Evolutionary conservation across 2,797 vertebrate genomes (phyloP), one percentile per base, ranked within the genome.

Genomic region (Pagetopsis macropterus): DNA sequence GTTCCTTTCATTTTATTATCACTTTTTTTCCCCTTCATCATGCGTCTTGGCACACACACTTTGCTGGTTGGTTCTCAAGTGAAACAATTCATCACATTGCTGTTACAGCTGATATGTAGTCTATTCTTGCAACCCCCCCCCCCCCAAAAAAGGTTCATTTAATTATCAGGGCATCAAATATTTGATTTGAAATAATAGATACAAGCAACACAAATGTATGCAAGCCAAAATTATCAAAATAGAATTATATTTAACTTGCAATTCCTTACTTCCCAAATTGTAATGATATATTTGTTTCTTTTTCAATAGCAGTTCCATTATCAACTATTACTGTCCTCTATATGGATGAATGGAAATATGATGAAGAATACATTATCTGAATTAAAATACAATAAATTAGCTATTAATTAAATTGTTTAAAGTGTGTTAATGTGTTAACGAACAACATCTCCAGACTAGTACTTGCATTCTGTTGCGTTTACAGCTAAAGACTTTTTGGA

Each of bases 1-100:
- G n/a, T 16, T 61, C 40, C 60, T 77, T 64, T 45, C 17, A 52
- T 33, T 62, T 17, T 57, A 51, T 68, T 68, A 51, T 75, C 62
- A 56, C 37, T 52, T 43, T 13, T 56, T 43, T 37, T 10, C 17
- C 23, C 19, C 21, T 69, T 72, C 44, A 46, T 33, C 15, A 1
- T 56, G 60, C 9, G 6, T 56, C 11, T 63, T 40, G 44, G 50
- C 66, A 65, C 37, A 4, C 27, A 37, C 33, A 64, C 15, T 43
- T 21, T 23, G 23, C 23, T 23, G 23, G 56, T 64, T 46, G 58
- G 7, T 51, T 45, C 14, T 56, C 31, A 2, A 57, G 51, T 9
- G 21, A 55, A 16, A 10, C 3, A 69, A 48, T 65, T 56, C 52
- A 55, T 63, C 23, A 10, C 43, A 23, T 11, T n/a, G 21, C 55